Conservation (phyloP, 2,888 invertebrate species). For the Lochmaea crataegi region DNA sequence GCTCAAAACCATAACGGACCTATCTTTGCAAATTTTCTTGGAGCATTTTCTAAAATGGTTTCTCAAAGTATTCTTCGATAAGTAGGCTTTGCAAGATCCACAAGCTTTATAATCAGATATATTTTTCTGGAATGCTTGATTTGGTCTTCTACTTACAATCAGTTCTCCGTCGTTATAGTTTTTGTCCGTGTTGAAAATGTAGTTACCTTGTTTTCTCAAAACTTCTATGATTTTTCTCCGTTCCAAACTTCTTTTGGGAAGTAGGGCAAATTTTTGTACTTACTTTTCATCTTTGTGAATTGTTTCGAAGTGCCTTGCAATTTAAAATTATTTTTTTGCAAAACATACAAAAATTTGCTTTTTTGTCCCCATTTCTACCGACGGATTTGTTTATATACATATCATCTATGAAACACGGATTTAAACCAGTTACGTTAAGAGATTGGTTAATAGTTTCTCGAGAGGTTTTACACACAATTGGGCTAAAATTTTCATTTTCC, state of each 20-base stretch:
- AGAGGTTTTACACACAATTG: too few relatives aligned
- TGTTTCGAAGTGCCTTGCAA: slow-evolving; percentile 23
- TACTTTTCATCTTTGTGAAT: slow-evolving; percentile 21
- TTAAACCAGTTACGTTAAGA: background rate
- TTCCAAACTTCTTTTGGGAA: slow-evolving; percentile 17
- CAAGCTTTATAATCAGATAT: slow-evolving; percentile 25
- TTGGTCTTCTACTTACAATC: slow-evolving; percentile 20
- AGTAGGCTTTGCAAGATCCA: slow-evolving; percentile 25
- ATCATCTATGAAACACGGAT: background rate
- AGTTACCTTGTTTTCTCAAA: slow-evolving; percentile 27
- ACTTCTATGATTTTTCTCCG: slow-evolving; percentile 20
- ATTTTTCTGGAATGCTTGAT: background rate
- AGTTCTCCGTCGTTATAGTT: slow-evolving; percentile 25
- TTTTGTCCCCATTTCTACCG: slow-evolving; percentile 23
- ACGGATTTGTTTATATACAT: background rate
- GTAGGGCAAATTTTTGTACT: slow-evolving; percentile 24
- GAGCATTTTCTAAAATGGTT: slow-evolving; percentile 24
- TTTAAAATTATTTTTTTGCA: slow-evolving; percentile 27
- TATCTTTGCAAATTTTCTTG: slow-evolving; percentile 9
- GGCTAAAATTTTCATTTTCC: slow-evolving; percentile 4
- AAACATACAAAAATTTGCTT: too few relatives aligned
- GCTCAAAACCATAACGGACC: slow-evolving; percentile 12
- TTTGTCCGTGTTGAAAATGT: slow-evolving; percentile 27
- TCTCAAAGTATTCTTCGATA: slow-evolving; percentile 20
- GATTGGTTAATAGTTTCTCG: slow-evolving; percentile 2